phyloP scores from a whole-genome alignment of 2,888 invertebrate species.

The Cheilosia soror region DNA sequence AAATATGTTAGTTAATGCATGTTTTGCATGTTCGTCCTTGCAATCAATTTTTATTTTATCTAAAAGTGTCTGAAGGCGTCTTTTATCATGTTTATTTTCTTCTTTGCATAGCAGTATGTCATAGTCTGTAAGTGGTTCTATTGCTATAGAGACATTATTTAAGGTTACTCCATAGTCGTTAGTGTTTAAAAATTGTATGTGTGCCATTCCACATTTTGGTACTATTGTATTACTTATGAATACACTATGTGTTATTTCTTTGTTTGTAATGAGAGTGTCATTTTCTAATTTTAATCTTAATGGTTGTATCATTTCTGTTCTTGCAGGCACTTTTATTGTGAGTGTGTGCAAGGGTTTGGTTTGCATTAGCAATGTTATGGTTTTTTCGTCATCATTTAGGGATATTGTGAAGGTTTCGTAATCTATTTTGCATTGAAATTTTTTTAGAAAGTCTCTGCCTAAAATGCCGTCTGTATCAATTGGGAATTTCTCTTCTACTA shows the following conservation, averaged over 20 bases:
- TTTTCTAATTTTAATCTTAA: neutral
- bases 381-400: constrained; percentile 9
- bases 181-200: constrained; percentile 3
- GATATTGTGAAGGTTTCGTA: constrained; percentile 10
- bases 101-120: neutral
- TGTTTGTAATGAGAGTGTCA: constrained; percentile 3
- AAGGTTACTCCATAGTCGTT: constrained; percentile 5
- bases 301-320: constrained; percentile 14
- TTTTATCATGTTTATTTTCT: neutral
- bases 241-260: constrained; percentile 20
- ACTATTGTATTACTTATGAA: constrained; percentile 21
- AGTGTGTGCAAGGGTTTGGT: constrained; percentile 14
- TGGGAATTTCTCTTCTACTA: constrained; percentile 1
- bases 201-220: constrained; percentile 2
- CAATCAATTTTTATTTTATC: constrained; percentile 2
- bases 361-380: constrained; percentile 24
- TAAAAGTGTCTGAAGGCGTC: neutral
- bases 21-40: constrained; percentile 1
- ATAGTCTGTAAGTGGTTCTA: neutral
- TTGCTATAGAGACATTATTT: neutral
- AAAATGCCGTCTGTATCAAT: neutral
- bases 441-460: constrained; percentile 1
- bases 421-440: constrained; percentile 4
- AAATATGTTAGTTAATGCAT: constrained; percentile 12
- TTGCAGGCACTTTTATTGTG: neutral